A percentile compares a stretch with the other conserved stretches of the same genome.
Conservation (phyloP, 35 echinoderm and acorn worm species). For the Holothuria glaberrima region DNA sequence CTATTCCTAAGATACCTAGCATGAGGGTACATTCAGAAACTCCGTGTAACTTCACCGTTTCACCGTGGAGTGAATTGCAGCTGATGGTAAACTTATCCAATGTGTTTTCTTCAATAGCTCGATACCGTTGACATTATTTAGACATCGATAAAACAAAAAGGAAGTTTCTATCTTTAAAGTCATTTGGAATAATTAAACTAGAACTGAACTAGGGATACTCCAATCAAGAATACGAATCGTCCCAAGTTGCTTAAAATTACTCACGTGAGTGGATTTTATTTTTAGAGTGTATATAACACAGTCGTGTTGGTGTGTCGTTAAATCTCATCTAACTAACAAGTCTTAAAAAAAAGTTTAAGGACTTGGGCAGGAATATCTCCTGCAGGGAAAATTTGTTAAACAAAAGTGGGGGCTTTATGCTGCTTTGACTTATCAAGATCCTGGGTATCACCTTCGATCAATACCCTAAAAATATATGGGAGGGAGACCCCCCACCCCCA, state of each 20-base stretch:
- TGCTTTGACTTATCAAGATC: no score
- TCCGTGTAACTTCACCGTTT: neutral
- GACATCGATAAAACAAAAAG: neutral
- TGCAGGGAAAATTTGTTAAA: no score
- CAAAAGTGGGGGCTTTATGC: no score
- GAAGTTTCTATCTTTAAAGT: neutral
- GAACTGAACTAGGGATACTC: neutral
- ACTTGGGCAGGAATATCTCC: no score
- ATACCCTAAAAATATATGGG: no score
- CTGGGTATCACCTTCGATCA: no score
- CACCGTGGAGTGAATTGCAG: neutral
- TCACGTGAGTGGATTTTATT: neutral
- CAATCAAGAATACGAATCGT: neutral
- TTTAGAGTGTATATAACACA: constrained; percentile 18
- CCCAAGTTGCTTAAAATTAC: neutral
- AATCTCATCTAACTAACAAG: no score
- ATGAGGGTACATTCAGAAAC: neutral
- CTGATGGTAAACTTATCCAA: neutral
- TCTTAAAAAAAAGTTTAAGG: no score
- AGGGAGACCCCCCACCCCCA: no score
- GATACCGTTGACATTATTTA: neutral
- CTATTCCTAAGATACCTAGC: neutral
- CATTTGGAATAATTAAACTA: neutral
- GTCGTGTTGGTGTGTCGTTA: no score
- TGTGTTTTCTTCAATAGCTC: neutral